A percentile compares a stretch with the other conserved stretches of the same genome.
Evolutionary conservation across 2,888 invertebrate genomes (phyloP).

Genomic region (Pinctada fucata): DNA sequence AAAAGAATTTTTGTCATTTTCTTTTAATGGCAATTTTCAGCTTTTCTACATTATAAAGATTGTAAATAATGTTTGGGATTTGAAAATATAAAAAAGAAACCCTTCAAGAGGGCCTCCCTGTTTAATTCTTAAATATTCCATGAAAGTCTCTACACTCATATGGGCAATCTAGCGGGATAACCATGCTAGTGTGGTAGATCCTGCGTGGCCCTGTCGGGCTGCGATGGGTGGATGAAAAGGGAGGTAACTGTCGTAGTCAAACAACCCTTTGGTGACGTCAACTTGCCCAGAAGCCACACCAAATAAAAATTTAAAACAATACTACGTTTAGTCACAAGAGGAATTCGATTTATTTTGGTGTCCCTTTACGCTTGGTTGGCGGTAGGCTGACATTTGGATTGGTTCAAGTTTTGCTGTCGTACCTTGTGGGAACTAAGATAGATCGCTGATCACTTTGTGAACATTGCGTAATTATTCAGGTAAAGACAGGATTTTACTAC

Average conservation of each 20-base stretch:
- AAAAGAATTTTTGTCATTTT: too few species aligned
- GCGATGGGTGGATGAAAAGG: background rate
- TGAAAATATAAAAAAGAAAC: background rate
- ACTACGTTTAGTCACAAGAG: background rate
- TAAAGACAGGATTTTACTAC: too few species aligned
- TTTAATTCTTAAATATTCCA: background rate
- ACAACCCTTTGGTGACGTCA: too few species aligned
- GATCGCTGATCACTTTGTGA: background rate
- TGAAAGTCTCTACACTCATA: too few species aligned
- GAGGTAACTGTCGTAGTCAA: too few species aligned
- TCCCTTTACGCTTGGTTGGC: background rate
- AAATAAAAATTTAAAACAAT: too few species aligned
- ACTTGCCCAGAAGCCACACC: too few species aligned
- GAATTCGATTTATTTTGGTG: background rate
- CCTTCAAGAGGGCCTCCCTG: background rate
- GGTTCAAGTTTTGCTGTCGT: background rate
- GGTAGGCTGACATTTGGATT: background rate
- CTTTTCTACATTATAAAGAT: too few species aligned
- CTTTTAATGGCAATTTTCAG: too few species aligned
- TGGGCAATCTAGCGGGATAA: background rate
- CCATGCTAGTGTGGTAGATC: background rate
- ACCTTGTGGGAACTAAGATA: slow-evolving; percentile 1
- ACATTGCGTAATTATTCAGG: background rate
- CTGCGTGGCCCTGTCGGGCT: background rate
- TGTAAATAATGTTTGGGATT: background rate